Evolutionary conservation across 92 coral and sea anemone species (phyloP).

Genomic region (Anthopleura xanthogrammica): DNA sequence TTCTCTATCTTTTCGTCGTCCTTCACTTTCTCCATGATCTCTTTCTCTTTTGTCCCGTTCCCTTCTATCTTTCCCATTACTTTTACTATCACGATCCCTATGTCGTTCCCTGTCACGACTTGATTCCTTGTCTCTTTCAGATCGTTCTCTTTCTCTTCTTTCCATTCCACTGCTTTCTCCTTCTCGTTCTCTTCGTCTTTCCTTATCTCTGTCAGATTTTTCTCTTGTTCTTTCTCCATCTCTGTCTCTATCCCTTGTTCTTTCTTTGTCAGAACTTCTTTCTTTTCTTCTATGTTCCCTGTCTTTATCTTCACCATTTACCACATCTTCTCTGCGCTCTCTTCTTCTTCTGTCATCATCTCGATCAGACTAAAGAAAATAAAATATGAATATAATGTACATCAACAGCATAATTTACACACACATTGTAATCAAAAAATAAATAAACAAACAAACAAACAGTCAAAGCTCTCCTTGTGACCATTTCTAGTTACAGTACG

Average conservation of each 20-base stretch:
- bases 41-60: slow-evolving; percentile 26
- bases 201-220: slow-evolving; percentile 25
- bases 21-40: slow-evolving; percentile 7
- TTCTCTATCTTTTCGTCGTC: slow-evolving; percentile 35
- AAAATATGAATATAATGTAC: not conserved
- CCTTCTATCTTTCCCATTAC: slow-evolving; percentile 23
- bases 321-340: slow-evolving; percentile 32
- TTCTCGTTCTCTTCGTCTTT: slow-evolving; percentile 27
- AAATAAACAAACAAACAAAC: too few relatives aligned
- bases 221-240: slow-evolving; percentile 28
- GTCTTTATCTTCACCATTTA: slow-evolving; percentile 33
- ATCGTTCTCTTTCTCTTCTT: slow-evolving; percentile 33
- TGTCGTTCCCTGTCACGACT: slow-evolving; percentile 39
- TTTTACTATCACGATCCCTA: slow-evolving; percentile 48
- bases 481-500: too few relatives aligned
- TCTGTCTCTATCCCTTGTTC: slow-evolving; percentile 33
- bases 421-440: not conserved
- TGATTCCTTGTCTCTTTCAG: slow-evolving; percentile 30
- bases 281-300: slow-evolving; percentile 26
- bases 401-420: not conserved
- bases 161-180: slow-evolving; percentile 43
- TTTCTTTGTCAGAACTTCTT: slow-evolving; percentile 24
- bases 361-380: slow-evolving; percentile 21
- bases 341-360: slow-evolving; percentile 61
- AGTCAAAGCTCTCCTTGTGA: too few relatives aligned